Percentiles rank a stretch among this genome's conserved stretches.
These are phyloP conservation scores for Poeciliopsis gracilis DNA, from an alignment of 2,797 vertebrate species.

Conservation along the genomic window DNA sequence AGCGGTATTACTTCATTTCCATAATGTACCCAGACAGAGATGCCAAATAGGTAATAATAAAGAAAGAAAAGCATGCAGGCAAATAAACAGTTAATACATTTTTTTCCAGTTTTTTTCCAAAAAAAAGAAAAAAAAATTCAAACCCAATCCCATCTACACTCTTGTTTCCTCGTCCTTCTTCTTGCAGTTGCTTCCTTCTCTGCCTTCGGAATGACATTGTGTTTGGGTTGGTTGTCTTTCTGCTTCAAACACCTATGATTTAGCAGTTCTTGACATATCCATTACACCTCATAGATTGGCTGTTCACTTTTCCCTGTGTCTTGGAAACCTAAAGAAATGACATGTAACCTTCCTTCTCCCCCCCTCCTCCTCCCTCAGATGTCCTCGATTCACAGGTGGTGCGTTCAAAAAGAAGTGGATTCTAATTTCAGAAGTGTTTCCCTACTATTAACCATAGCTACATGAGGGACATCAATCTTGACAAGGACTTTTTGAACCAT, in stretches of 20 bases:
- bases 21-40: slow-evolving; percentile 81
- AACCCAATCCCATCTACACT: slow-evolving; percentile 52
- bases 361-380: slow-evolving; percentile 31
- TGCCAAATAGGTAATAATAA: slow-evolving; percentile 78
- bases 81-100: slow-evolving; percentile 75
- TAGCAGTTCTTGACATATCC: slow-evolving; percentile 90
- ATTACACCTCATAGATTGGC: slow-evolving; percentile 87
- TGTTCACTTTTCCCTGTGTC: slow-evolving; percentile 80
- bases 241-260: slow-evolving; percentile 85
- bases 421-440: slow-evolving; percentile 83
- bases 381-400: slow-evolving; percentile 79
- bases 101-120: slow-evolving; percentile 50
- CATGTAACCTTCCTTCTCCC: slow-evolving; percentile 74
- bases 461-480: slow-evolving; percentile 80
- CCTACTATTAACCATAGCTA: slow-evolving; percentile 81
- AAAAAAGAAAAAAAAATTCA: slow-evolving; percentile 26
- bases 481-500: slow-evolving; percentile 80
- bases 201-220: slow-evolving; percentile 78
- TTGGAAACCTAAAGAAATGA: slow-evolving; percentile 85
- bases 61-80: slow-evolving; percentile 69
- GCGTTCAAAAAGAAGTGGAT: slow-evolving; percentile 82
- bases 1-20: slow-evolving; percentile 85
- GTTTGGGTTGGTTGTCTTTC: slow-evolving; percentile 84
- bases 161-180: slow-evolving; percentile 49
- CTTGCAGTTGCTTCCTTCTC: slow-evolving; percentile 42